A percentile compares a stretch with the other conserved stretches of the same genome.
Conservation (phyloP, 2,888 invertebrate genomes). For the Sialis lutaria region DNA sequence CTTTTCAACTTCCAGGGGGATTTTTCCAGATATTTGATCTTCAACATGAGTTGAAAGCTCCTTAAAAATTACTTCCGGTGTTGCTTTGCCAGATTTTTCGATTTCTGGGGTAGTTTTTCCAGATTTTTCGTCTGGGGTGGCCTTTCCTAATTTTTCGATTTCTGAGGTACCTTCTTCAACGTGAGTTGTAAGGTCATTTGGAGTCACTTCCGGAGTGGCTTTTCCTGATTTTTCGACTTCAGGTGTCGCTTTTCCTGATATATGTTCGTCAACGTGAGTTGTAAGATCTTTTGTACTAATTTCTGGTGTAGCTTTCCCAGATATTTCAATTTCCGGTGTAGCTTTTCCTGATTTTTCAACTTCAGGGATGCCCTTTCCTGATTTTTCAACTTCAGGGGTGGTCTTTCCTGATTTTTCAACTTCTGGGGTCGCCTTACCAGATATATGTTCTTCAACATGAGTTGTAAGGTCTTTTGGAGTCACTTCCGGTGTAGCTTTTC, state of each 20-base stretch:
- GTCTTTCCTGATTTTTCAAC: constrained; percentile 21
- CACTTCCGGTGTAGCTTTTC: constrained; percentile 28
- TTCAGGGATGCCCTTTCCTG: background rate
- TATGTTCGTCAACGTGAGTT: constrained; percentile 4
- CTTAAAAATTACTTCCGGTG: constrained; percentile 7
- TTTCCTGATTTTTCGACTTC: constrained; percentile 3
- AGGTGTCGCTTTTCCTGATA: constrained; percentile 2
- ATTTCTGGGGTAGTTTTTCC: constrained; percentile 4
- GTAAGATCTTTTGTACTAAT: constrained; percentile 9
- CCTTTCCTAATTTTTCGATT: constrained; percentile 4
- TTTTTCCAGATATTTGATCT: background rate
- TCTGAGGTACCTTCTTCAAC: background rate
- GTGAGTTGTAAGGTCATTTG: too few relatives aligned
- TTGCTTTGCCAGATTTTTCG: constrained; percentile 16
- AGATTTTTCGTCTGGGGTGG: constrained; percentile 8
- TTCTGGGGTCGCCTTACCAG: constrained; percentile 14
- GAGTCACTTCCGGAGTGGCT: background rate
- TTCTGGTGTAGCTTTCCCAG: constrained; percentile 10
- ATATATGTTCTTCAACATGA: constrained; percentile 25
- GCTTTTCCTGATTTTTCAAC: constrained; percentile 9
- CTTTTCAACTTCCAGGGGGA: background rate
- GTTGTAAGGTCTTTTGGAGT: background rate
- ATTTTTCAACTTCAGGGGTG: background rate
- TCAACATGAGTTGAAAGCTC: background rate
- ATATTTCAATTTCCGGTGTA: constrained; percentile 5